Evolutionary conservation across 2,888 invertebrate genomes (phyloP).

Genomic region (Archips crataeganus): DNA sequence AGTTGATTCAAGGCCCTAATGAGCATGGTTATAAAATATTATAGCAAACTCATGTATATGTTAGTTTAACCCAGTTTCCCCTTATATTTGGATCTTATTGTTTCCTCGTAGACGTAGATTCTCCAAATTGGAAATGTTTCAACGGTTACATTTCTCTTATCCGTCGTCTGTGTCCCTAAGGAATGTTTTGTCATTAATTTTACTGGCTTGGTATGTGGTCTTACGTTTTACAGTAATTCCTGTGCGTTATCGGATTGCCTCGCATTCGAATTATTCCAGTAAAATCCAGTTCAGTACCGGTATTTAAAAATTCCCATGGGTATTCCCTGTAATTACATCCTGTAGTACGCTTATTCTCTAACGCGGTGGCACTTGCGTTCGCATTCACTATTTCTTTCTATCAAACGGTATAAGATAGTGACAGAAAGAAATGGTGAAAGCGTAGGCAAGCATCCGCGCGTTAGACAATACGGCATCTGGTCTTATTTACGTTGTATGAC

Average conservation of each 20-base stretch:
- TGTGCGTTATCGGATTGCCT: background rate
- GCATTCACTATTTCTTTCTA: too few relatives aligned
- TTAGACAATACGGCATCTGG: too few relatives aligned
- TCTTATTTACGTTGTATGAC: too few relatives aligned
- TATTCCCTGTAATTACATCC: too few relatives aligned
- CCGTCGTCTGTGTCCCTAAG: background rate
- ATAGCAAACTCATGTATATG: background rate
- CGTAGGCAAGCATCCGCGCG: too few relatives aligned
- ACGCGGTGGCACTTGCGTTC: too few relatives aligned
- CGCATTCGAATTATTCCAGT: background rate
- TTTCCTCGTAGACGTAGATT: slow-evolving; percentile 13
- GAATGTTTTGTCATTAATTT: slow-evolving; percentile 25
- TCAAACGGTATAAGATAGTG: too few relatives aligned
- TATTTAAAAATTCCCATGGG: background rate
- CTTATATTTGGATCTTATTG: slow-evolving; percentile 2
- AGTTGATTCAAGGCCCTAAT: background rate
- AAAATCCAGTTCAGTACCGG: background rate
- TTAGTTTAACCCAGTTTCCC: background rate
- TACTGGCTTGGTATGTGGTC: background rate
- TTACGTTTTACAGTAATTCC: slow-evolving; percentile 1
- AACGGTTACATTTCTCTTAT: slow-evolving; percentile 23
- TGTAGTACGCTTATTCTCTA: too few relatives aligned
- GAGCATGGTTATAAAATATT: background rate
- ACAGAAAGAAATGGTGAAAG: too few relatives aligned
- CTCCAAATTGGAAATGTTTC: slow-evolving; percentile 23